Percentiles rank a stretch among this genome's conserved stretches.
Conservation (phyloP, 1,140 invertebrate genomes). For the Coptotermes formosanus region DNA sequence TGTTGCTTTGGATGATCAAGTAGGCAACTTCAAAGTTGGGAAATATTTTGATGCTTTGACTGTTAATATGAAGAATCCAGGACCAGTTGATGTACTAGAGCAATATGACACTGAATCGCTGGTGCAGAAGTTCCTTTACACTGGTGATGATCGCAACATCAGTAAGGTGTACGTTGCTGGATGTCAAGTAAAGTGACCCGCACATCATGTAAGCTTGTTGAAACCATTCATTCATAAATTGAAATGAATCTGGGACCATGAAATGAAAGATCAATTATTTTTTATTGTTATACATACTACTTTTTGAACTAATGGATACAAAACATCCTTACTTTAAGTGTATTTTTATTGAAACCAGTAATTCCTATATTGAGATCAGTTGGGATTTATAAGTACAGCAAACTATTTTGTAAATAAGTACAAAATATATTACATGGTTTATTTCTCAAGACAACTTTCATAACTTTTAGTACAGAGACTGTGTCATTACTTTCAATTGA, state of each 20-base stretch:
- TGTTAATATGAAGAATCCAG: conserved; percentile 50
- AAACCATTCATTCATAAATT: neutral
- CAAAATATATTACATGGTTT: neutral
- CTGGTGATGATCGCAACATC: conserved; percentile 85
- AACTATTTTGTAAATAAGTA: neutral
- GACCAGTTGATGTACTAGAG: conserved; percentile 35
- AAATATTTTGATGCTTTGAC: conserved; percentile 86
- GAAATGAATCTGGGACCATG: neutral
- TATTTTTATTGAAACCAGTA: too few relatives aligned
- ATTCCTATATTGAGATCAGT: too few relatives aligned
- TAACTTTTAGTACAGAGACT: neutral
- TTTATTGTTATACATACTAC: neutral
- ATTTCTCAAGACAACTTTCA: neutral
- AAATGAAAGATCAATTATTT: neutral
- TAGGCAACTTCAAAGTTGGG: conserved; percentile 75
- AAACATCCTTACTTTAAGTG: neutral
- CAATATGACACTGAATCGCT: conserved; percentile 55
- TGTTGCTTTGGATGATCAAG: conserved; percentile 64
- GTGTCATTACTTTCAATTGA: neutral
- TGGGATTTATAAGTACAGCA: too few relatives aligned
- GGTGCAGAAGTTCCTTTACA: conserved; percentile 78
- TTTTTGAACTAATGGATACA: neutral
- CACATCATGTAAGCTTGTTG: neutral
- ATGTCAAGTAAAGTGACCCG: conserved; percentile 52
- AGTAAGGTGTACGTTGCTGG: conserved; percentile 73